phyloP scores from a whole-genome alignment of 2,113 vertebrate species.

The Tursiops truncatus region DNA sequence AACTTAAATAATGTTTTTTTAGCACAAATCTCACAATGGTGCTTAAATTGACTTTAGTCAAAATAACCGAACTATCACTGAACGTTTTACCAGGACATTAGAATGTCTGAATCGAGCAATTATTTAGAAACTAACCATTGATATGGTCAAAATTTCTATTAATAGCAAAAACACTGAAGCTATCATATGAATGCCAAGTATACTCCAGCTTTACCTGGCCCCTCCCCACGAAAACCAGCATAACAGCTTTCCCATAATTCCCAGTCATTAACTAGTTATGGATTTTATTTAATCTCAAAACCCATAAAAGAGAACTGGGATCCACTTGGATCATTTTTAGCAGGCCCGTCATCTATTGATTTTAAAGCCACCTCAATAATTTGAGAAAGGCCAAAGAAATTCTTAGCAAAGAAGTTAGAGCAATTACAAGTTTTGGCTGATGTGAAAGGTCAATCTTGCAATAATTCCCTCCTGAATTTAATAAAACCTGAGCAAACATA shows the following conservation, averaged over 20 bases:
- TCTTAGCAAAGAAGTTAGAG: neutral
- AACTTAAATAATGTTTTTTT: neutral
- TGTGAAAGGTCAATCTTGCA: neutral
- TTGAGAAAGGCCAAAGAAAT: neutral
- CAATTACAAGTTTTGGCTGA: neutral
- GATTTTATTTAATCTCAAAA: neutral
- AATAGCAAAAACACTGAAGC: constrained; percentile 13
- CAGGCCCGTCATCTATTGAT: neutral
- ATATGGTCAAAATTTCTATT: neutral
- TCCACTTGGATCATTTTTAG: neutral
- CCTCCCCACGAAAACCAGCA: neutral
- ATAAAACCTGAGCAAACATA: neutral
- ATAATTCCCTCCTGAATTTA: neutral
- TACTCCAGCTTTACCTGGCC: neutral
- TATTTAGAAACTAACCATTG: neutral
- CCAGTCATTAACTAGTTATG: neutral
- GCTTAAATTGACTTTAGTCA: neutral
- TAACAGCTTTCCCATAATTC: neutral
- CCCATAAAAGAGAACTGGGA: neutral
- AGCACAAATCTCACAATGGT: neutral
- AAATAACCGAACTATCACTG: neutral
- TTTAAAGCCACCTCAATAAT: neutral
- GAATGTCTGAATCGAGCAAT: neutral
- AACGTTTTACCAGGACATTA: neutral
- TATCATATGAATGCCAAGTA: neutral